Evolutionary conservation across 2,113 vertebrate species (phyloP).

Genomic region (Cyprinodon variegatus): DNA sequence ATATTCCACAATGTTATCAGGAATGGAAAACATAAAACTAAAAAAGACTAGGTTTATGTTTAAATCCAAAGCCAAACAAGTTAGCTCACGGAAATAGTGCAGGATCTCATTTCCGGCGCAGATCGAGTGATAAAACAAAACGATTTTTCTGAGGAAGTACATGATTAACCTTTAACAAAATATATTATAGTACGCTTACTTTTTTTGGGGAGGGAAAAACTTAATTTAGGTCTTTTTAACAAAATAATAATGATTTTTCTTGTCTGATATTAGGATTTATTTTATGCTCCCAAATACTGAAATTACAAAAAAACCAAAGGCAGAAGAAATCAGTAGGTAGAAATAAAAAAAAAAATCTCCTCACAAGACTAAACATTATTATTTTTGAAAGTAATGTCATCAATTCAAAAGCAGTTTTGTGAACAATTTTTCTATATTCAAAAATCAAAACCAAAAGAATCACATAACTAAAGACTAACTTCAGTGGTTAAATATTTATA

Average conservation of each 20-base stretch:
- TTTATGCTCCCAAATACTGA: neutral
- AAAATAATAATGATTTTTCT: neutral
- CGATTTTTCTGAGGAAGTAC: too few relatives aligned
- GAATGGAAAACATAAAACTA: too few relatives aligned
- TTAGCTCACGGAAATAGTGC: too few relatives aligned
- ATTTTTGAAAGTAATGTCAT: conserved; percentile 37
- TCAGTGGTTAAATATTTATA: conserved; percentile 59
- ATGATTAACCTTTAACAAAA: too few relatives aligned
- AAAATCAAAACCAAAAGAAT: conserved; percentile 48
- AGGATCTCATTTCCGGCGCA: too few relatives aligned
- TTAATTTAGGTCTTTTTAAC: neutral
- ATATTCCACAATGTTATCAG: too few relatives aligned
- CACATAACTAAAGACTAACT: conserved; percentile 27
- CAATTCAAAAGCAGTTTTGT: conserved; percentile 47
- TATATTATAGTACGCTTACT: too few relatives aligned
- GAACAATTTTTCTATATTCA: conserved; percentile 41
- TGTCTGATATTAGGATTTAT: neutral
- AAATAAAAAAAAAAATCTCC: neutral
- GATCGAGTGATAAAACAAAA: too few relatives aligned
- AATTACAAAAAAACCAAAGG: neutral
- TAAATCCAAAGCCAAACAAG: too few relatives aligned
- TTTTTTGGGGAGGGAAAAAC: too few relatives aligned
- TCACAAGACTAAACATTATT: conserved; percentile 19
- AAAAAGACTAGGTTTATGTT: too few relatives aligned
- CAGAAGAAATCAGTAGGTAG: neutral